These are phyloP conservation scores for Tympanuchus pallidicinctus DNA, from an alignment of 2,113 vertebrate species.

Conservation along the genomic window DNA sequence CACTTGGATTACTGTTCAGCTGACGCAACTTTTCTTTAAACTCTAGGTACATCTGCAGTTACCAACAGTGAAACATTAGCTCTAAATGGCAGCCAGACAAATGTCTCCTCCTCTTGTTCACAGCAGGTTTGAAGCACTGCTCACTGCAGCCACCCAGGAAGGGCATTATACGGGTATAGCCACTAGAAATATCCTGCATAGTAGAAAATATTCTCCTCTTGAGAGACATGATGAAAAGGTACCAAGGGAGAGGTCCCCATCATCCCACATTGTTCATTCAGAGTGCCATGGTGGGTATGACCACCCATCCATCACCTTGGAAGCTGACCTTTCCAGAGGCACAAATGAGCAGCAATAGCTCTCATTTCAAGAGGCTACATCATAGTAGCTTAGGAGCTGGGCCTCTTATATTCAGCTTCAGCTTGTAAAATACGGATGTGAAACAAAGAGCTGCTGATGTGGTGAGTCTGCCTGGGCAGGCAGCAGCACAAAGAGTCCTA, in stretches of 20 bases:
- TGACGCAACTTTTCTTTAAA: background rate
- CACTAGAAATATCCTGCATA: background rate
- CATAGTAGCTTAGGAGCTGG: background rate
- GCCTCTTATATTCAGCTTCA: background rate
- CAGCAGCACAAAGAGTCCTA: background rate
- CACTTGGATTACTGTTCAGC: background rate
- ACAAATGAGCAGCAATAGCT: background rate
- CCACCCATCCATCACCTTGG: background rate
- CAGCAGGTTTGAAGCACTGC: background rate
- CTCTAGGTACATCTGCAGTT: background rate
- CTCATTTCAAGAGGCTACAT: background rate
- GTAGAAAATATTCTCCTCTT: fast-evolving
- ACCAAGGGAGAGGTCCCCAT: background rate
- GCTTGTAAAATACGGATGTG: background rate
- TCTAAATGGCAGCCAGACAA: background rate
- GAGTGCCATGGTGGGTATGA: background rate
- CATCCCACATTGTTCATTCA: background rate
- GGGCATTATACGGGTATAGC: background rate
- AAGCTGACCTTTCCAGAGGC: background rate
- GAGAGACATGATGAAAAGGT: background rate
- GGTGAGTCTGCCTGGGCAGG: background rate
- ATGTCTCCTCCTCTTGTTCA: background rate
- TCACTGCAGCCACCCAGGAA: background rate
- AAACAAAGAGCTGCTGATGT: background rate
- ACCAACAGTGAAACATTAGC: background rate